These are phyloP conservation scores for Agonopterix arenella DNA, from an alignment of 2,888 invertebrate genomes.

Conservation along the genomic window DNA sequence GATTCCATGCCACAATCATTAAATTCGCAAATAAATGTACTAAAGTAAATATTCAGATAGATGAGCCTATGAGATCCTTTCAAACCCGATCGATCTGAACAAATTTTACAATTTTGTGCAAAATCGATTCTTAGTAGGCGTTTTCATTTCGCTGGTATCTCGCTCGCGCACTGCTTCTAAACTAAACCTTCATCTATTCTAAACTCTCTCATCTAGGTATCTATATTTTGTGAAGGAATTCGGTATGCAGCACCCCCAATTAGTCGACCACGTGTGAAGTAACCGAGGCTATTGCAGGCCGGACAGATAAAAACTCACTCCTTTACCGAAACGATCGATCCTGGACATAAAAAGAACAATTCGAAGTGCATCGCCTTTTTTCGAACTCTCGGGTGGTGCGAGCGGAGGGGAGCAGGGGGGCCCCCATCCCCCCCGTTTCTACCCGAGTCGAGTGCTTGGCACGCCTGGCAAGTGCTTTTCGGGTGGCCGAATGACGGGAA, in stretches of 20 bases:
- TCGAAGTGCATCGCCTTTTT: conserved; percentile 74
- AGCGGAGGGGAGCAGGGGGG: conserved; percentile 36
- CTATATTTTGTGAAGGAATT: conserved; percentile 18
- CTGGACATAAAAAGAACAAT: conserved; percentile 75
- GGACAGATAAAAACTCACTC: conserved; percentile 69
- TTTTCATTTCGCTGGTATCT: too few species aligned
- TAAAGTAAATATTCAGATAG: too few species aligned
- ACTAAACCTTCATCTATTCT: too few species aligned
- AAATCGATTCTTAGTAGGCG: too few species aligned
- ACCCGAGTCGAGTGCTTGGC: conserved; percentile 50
- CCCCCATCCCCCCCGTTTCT: conserved; percentile 24
- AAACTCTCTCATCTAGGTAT: neutral
- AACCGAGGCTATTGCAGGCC: conserved; percentile 40
- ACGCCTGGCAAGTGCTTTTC: conserved; percentile 62
- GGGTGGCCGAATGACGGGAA: conserved; percentile 53
- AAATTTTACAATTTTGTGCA: too few species aligned
- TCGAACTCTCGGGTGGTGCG: conserved; percentile 55
- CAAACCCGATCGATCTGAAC: too few species aligned
- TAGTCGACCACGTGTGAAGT: conserved; percentile 64
- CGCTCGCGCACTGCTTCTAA: too few species aligned
- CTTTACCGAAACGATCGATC: conserved; percentile 73
- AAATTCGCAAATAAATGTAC: too few species aligned
- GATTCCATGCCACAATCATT: too few species aligned
- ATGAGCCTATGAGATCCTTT: too few species aligned
- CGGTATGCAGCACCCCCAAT: conserved; percentile 44